A percentile compares a stretch with the other conserved stretches of the same genome.
These are phyloP conservation scores for Ceratina calcarata DNA, from an alignment of 1,140 invertebrate species.

Conservation along the genomic window DNA sequence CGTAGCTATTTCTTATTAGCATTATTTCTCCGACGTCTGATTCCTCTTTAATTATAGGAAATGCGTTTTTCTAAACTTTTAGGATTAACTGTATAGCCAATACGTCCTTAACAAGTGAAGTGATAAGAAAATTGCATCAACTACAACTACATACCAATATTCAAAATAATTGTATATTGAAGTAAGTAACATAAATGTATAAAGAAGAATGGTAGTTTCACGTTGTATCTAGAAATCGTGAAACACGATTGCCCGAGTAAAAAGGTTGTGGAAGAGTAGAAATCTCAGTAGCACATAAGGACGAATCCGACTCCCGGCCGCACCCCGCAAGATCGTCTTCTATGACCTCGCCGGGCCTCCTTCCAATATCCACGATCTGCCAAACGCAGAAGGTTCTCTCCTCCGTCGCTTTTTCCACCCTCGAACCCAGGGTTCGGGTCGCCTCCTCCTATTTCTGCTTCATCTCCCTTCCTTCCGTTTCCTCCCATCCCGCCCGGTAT, in stretches of 20 bases:
- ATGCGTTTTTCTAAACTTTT: too few relatives aligned
- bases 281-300: slow-evolving; percentile 37
- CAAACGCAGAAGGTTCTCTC: slow-evolving; percentile 66
- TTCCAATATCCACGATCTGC: slow-evolving; percentile 74
- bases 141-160: too few relatives aligned
- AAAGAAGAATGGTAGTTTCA: neutral
- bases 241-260: slow-evolving; percentile 50
- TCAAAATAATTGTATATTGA: too few relatives aligned
- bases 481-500: neutral
- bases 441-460: slow-evolving; percentile 18
- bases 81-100: too few relatives aligned
- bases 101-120: too few relatives aligned
- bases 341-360: slow-evolving; percentile 59
- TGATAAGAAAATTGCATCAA: too few relatives aligned
- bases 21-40: too few relatives aligned
- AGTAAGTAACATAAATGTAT: too few relatives aligned
- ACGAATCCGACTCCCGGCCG: slow-evolving; percentile 26
- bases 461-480: slow-evolving; percentile 28
- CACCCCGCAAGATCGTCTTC: slow-evolving; percentile 53
- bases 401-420: neutral
- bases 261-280: slow-evolving; percentile 31
- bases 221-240: slow-evolving; percentile 9
- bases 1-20: too few relatives aligned
- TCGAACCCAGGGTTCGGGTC: neutral
- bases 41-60: too few relatives aligned